These are phyloP conservation scores for Grapholita molesta DNA, from an alignment of 1,140 invertebrate genomes.

Conservation along the genomic window DNA sequence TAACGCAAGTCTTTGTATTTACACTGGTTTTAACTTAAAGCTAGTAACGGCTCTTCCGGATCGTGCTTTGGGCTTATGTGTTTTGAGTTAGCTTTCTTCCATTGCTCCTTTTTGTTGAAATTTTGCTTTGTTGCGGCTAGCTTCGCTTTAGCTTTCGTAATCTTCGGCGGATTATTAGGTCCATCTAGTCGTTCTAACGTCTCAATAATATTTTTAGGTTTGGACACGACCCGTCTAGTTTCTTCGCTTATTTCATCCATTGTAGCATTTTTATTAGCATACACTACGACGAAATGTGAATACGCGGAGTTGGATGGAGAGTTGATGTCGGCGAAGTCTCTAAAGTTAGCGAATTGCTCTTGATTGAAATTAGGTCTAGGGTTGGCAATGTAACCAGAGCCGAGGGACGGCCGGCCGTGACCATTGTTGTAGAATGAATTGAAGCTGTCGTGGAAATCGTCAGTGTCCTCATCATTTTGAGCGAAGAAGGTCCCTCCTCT, in stretches of 20 bases:
- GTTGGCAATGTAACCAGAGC: slow-evolving; percentile 77
- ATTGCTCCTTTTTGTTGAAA: slow-evolving; percentile 65
- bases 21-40: slow-evolving; percentile 70
- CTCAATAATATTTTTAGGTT: slow-evolving; percentile 90
- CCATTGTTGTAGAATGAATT: slow-evolving; percentile 84
- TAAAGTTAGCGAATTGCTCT: slow-evolving; percentile 91
- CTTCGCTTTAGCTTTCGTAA: slow-evolving; percentile 81
- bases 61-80: slow-evolving; percentile 62
- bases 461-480: slow-evolving; percentile 75
- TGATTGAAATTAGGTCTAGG: slow-evolving; percentile 81
- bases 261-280: slow-evolving; percentile 85
- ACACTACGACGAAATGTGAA: slow-evolving; percentile 89
- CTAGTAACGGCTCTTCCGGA: slow-evolving; percentile 69
- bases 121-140: slow-evolving; percentile 72
- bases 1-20: slow-evolving; percentile 64
- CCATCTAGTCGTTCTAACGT: slow-evolving; percentile 85
- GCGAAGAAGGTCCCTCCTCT: slow-evolving; percentile 91
- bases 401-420: slow-evolving; percentile 81
- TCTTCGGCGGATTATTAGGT: slow-evolving; percentile 79
- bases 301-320: slow-evolving; percentile 88
- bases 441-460: slow-evolving; percentile 54
- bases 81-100: slow-evolving; percentile 65
- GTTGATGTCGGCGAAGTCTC: slow-evolving; percentile 93
- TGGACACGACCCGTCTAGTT: slow-evolving; percentile 68
- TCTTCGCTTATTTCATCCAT: slow-evolving; percentile 70